Evolutionary conservation across 2,888 invertebrate genomes (phyloP).

Genomic region (Agapostemon virescens): DNA sequence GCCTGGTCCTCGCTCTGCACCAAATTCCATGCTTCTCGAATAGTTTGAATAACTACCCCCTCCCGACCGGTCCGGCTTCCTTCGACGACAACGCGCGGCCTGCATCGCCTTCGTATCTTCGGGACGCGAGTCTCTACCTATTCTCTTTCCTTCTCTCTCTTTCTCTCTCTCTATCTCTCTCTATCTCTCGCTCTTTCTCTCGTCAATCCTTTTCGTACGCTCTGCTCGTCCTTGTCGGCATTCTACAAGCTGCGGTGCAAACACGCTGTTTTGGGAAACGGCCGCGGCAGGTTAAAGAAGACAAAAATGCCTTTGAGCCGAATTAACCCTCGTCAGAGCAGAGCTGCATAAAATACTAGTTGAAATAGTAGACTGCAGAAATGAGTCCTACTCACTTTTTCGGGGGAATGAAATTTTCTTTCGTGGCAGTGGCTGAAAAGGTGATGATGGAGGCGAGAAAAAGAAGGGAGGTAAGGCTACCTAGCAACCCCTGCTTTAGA

Average conservation of each 20-base stretch:
- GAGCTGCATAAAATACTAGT: no score
- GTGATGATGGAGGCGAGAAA: no score
- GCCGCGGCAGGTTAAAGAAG: no score
- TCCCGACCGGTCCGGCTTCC: conserved; percentile 57
- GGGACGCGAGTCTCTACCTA: conserved; percentile 3
- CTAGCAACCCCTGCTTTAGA: no score
- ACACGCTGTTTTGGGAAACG: neutral
- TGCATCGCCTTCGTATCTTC: conserved; percentile 24
- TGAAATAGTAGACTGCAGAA: no score
- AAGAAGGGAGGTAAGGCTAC: no score
- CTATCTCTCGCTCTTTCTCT: neutral
- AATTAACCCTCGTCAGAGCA: no score
- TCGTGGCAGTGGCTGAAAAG: no score
- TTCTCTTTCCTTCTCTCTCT: neutral
- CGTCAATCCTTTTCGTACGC: neutral
- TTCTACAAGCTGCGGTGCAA: neutral
- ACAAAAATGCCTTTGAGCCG: no score
- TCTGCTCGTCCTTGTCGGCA: neutral
- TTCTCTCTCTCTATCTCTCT: neutral
- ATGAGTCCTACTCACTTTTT: no score
- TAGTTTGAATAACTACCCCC: conserved; percentile 69
- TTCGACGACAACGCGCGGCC: conserved; percentile 26
- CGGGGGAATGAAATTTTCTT: no score
- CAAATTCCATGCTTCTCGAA: conserved; percentile 70
- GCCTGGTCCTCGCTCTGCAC: conserved; percentile 39